Evolutionary conservation across 2,113 vertebrate species (phyloP), one percentile per base, ranked within the genome.

Genomic region (Notothenia rossii): DNA sequence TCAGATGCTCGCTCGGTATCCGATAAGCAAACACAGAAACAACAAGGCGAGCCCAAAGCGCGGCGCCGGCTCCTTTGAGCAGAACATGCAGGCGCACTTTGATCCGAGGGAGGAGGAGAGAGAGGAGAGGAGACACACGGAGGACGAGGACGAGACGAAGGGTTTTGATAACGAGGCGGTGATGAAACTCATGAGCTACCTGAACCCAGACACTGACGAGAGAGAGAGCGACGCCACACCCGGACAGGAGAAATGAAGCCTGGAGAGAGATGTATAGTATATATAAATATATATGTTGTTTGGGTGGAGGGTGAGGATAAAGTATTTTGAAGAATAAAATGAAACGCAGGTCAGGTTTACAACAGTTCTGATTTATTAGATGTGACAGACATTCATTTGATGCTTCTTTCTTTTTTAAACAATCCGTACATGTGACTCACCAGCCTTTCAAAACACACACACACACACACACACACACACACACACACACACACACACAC

Each of bases 141-240:
- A 89, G 67, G n/a, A 77, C 0, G 82, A 90, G 1, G 36, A 40
- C 1, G 95, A 95, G 75, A 87, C 87, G 7, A 95, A 95, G 60
- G 93, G 93, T 76, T 84, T 94, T 68, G 96, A 97, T 74, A 96
- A 97, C 81, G 96, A 97, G 80, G 94, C 95, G 11, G 90, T 96
- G 88, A 97, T 97, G 90, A 96, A 91, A 74, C 15, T 98, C 81
- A 89, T 98, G 75, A 96, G 95, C 84, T 97, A 95, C 45, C 92
- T 99, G 84, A 96, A 96, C 78, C 96, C 97, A 77, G 97, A 97
- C 88, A 95, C 94, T 70, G 93, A 94, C 72, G 96, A 96, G 65
- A 95, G 93, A 4, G 86, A 86, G 5, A 94, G 91, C 71, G 86
- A 95, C n/a, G 88, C 89, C 68, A 97, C 96, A 91, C 89, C 93